Evolutionary conservation across 2,113 vertebrate species (phyloP).

Genomic region (Nibea coibor): DNA sequence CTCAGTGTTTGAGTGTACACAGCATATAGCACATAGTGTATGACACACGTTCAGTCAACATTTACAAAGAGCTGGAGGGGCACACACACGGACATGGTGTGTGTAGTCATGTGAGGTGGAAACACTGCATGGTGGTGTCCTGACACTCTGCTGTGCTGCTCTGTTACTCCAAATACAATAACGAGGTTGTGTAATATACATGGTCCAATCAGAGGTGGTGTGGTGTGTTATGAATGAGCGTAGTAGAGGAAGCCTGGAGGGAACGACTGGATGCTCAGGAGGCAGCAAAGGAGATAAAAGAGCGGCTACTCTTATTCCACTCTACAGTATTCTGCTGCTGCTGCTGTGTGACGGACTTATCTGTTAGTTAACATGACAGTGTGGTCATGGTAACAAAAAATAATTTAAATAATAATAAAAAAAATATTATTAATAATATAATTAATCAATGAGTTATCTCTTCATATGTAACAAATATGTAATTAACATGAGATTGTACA

Average conservation of each 20-base stretch:
- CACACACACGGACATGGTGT: background rate
- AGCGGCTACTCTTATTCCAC: too few species aligned
- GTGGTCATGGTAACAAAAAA: background rate
- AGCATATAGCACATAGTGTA: too few species aligned
- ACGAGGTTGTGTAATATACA: background rate
- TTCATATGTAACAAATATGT: background rate
- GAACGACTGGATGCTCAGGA: constrained; percentile 3
- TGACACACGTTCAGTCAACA: background rate
- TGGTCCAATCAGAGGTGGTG: background rate
- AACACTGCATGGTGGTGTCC: background rate
- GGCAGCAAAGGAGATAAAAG: background rate
- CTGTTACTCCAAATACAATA: background rate
- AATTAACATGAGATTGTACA: background rate
- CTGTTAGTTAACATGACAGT: background rate
- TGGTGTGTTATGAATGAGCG: background rate
- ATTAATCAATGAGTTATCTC: background rate
- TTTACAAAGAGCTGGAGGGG: background rate
- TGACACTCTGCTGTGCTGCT: background rate
- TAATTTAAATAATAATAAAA: background rate
- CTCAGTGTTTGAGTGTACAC: background rate
- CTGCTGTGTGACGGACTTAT: background rate
- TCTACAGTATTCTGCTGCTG: background rate
- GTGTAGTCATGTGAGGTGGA: background rate
- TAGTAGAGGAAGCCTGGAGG: background rate
- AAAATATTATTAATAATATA: too few species aligned